Percentiles rank a stretch among this genome's conserved stretches.
These are phyloP conservation scores for Mercenaria mercenaria DNA, from an alignment of 1,140 invertebrate genomes.

Conservation along the genomic window DNA sequence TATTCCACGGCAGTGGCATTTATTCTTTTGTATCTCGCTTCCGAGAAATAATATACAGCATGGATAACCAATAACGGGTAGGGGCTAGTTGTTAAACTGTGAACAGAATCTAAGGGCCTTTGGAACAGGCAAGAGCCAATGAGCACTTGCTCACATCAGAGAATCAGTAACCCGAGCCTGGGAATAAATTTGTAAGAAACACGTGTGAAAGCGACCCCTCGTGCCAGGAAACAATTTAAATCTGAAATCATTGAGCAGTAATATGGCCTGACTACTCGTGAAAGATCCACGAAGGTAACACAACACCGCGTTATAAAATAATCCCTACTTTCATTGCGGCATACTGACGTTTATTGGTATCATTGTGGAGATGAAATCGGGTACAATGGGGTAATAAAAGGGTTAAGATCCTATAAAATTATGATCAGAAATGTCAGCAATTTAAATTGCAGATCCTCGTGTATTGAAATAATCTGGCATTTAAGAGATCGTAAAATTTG, in stretches of 20 bases:
- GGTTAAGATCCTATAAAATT: not conserved
- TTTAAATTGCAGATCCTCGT: conserved; percentile 39
- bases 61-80: no score
- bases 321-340: conserved; percentile 43
- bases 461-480: conserved; percentile 38
- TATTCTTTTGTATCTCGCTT: no score
- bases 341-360: conserved; percentile 39
- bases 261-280: conserved; percentile 35
- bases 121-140: no score
- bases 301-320: conserved; percentile 41
- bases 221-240: conserved; percentile 40
- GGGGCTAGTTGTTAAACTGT: no score
- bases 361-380: conserved; percentile 23
- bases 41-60: no score
- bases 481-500: conserved; percentile 33
- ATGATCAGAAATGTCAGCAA: conserved; percentile 30
- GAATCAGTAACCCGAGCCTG: conserved; percentile 23
- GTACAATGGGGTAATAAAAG: conserved; percentile 38
- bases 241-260: conserved; percentile 30
- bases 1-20: no score
- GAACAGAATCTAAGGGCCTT: no score
- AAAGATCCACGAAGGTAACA: conserved; percentile 27
- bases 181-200: conserved; percentile 21
- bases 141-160: not conserved
- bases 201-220: conserved; percentile 52